phyloP scores from a whole-genome alignment of 2,113 vertebrate species.

The Paradoxurus hermaphroditus region DNA sequence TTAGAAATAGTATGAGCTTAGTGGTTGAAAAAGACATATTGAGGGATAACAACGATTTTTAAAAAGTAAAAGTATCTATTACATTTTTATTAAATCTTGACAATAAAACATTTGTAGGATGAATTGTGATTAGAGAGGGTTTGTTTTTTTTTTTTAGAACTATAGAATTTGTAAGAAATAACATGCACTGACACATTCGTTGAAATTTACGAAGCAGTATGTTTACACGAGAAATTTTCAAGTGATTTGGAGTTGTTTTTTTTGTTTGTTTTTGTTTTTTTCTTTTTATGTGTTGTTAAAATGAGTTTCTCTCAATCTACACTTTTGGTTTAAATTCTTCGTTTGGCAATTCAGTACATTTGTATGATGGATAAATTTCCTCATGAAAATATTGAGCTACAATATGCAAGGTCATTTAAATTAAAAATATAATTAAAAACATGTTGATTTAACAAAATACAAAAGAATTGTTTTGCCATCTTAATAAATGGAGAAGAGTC shows the following conservation, averaged over 20 bases:
- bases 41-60: neutral
- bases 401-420: neutral
- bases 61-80: neutral
- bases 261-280: neutral
- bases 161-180: neutral
- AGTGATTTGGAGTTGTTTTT: neutral
- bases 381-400: neutral
- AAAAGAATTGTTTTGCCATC: neutral
- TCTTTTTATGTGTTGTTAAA: neutral
- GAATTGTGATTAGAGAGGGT: neutral
- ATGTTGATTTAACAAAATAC: neutral
- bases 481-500: neutral
- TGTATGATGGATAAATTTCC: neutral
- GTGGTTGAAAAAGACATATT: neutral
- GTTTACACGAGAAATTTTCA: neutral
- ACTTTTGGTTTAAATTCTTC: neutral
- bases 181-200: neutral
- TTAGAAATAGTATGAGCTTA: neutral
- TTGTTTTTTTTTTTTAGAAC: neutral
- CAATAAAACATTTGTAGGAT: neutral
- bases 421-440: neutral
- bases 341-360: neutral
- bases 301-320: neutral
- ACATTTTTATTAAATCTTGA: neutral
- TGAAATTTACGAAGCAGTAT: neutral